Conservation (phyloP, 2,113 vertebrate genomes). For the Pristiophorus japonicus region DNA sequence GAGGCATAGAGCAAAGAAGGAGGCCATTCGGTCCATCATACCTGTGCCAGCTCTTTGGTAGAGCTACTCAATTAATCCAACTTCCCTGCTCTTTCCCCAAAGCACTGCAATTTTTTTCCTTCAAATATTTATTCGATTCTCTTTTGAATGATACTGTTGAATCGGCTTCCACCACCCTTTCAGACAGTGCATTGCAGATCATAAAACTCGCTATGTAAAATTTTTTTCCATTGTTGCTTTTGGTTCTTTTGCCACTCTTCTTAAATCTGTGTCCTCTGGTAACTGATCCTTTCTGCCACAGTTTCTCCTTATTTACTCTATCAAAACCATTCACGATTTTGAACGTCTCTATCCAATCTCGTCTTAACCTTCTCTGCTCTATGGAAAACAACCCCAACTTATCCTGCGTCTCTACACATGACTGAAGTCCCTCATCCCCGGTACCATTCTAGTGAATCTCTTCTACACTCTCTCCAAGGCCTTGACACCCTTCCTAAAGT, state of each 20-base stretch:
- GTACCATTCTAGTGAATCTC: neutral
- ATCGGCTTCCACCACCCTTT: neutral
- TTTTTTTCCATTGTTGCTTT: neutral
- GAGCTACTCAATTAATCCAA: neutral
- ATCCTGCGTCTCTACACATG: neutral
- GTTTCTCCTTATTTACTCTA: neutral
- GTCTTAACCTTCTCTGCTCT: neutral
- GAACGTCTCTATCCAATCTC: neutral
- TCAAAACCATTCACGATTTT: neutral
- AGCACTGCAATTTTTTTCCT: neutral
- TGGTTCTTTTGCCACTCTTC: neutral
- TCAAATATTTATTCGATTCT: neutral
- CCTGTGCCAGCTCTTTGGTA: neutral
- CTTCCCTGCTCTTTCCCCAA: neutral
- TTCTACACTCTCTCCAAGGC: neutral
- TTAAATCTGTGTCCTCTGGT: neutral
- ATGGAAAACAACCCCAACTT: neutral
- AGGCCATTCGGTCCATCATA: neutral
- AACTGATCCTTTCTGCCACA: neutral
- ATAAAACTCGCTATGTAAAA: neutral
- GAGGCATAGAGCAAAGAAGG: neutral
- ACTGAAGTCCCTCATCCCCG: neutral
- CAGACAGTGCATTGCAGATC: neutral
- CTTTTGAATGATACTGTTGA: neutral
- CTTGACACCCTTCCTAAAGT: neutral